phyloP scores from a whole-genome alignment of 2,113 vertebrate genomes.

The Setophaga petechia region DNA sequence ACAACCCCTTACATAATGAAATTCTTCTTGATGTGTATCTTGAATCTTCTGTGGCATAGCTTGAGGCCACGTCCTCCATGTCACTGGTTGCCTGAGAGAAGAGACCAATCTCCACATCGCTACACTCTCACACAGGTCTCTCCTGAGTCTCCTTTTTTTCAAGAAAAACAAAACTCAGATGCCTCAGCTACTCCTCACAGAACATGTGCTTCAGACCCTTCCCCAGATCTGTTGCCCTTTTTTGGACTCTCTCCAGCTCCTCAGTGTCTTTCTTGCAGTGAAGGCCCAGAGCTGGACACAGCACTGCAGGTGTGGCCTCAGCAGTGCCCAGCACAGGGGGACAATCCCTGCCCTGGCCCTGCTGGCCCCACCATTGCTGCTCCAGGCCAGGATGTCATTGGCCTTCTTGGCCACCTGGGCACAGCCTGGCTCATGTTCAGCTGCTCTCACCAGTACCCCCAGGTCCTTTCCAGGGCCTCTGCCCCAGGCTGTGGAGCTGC shows the following conservation, averaged over 20 bases:
- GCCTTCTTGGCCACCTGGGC: neutral
- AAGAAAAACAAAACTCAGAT: neutral
- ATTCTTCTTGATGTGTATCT: neutral
- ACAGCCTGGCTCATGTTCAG: neutral
- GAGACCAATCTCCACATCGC: neutral
- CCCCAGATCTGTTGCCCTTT: fast-evolving
- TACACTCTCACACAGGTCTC: too few relatives aligned
- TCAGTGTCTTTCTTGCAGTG: fast-evolving
- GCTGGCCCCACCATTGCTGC: neutral
- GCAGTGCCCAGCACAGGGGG: too few relatives aligned
- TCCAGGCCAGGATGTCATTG: neutral
- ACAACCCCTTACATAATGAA: neutral
- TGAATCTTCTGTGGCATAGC: neutral
- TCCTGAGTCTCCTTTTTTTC: neutral
- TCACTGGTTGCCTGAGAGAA: neutral
- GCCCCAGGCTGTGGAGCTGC: neutral
- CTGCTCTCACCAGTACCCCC: neutral
- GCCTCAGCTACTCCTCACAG: neutral
- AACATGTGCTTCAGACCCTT: neutral
- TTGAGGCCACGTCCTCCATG: neutral
- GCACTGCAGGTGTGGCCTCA: neutral
- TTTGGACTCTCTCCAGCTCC: neutral
- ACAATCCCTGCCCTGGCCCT: neutral
- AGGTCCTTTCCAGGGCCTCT: neutral
- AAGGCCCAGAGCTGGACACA: neutral